Conservation (phyloP, 2,113 vertebrate genomes). For the Psettodes erumei region DNA sequence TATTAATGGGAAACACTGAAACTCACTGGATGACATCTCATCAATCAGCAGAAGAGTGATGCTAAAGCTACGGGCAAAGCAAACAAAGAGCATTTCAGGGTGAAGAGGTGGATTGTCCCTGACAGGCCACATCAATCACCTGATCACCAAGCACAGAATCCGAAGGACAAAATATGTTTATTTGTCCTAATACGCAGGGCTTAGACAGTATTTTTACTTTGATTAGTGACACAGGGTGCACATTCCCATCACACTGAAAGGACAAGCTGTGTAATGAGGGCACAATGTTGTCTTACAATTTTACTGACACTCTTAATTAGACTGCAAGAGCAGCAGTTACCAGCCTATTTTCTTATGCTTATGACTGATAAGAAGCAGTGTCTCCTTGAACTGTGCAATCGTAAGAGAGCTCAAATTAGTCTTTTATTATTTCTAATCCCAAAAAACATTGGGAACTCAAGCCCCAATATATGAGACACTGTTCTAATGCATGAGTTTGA, state of each 20-base stretch:
- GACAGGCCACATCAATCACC: conserved; percentile 2
- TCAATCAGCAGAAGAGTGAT: too few species aligned
- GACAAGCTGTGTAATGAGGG: not conserved
- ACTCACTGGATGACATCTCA: too few species aligned
- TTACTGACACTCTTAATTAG: too few species aligned
- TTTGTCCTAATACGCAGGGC: not conserved
- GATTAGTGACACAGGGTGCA: not conserved
- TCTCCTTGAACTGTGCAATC: not conserved
- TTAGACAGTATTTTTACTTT: not conserved
- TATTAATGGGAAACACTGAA: too few species aligned
- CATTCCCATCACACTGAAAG: not conserved
- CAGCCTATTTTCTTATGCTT: not conserved
- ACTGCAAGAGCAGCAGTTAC: not conserved
- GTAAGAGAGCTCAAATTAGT: not conserved
- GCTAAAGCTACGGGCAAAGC: too few species aligned
- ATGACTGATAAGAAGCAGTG: not conserved
- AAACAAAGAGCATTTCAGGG: too few species aligned
- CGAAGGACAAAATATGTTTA: not conserved
- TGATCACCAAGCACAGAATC: not conserved
- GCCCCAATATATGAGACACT: too few species aligned
- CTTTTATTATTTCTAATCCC: not conserved
- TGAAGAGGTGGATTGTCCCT: too few species aligned
- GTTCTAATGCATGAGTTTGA: not conserved
- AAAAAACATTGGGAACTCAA: too few species aligned
- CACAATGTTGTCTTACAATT: not conserved